Evolutionary conservation across 92 coral and sea anemone genomes (phyloP).

Genomic region (Paragorgia papillata): DNA sequence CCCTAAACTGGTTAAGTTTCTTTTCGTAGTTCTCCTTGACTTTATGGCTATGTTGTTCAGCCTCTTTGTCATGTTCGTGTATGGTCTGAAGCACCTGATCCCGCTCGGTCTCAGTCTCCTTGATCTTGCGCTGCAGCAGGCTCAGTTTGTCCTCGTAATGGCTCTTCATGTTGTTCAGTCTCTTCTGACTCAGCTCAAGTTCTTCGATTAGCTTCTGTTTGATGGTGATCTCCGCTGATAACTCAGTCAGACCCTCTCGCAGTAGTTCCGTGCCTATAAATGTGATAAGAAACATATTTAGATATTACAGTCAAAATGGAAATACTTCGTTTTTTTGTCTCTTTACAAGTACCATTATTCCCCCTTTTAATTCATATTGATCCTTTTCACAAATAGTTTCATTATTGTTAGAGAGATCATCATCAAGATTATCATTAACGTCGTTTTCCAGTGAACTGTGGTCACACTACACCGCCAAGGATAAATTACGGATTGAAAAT

Average conservation of each 20-base stretch:
- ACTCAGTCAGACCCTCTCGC: slow-evolving; percentile 77
- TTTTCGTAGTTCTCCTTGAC: slow-evolving; percentile 82
- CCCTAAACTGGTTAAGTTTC: slow-evolving; percentile 72
- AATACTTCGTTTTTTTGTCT: background rate
- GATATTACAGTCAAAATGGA: background rate
- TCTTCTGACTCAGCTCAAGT: slow-evolving; percentile 83
- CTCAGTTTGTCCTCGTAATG: slow-evolving; percentile 91
- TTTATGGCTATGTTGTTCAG: slow-evolving; percentile 70
- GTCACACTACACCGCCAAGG: too few relatives aligned
- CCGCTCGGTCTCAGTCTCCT: slow-evolving; percentile 89
- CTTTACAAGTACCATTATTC: too few relatives aligned
- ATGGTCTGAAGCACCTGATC: slow-evolving; percentile 77
- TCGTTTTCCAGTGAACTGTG: too few relatives aligned
- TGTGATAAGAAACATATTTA: background rate
- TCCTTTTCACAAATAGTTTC: too few relatives aligned
- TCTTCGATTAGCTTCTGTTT: slow-evolving; percentile 91
- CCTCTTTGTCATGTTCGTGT: slow-evolving; percentile 73
- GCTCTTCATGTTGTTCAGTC: slow-evolving; percentile 72
- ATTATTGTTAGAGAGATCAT: too few relatives aligned
- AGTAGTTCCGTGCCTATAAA: slow-evolving; percentile 56
- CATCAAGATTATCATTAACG: too few relatives aligned
- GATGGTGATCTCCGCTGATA: slow-evolving; percentile 86
- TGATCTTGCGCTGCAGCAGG: slow-evolving; percentile 79
- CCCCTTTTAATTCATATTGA: too few relatives aligned
- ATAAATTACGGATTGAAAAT: too few relatives aligned